Evolutionary conservation across 2,888 invertebrate genomes (phyloP), one percentile per base, ranked within the genome.

Genomic region (Apotomis capreana): DNA sequence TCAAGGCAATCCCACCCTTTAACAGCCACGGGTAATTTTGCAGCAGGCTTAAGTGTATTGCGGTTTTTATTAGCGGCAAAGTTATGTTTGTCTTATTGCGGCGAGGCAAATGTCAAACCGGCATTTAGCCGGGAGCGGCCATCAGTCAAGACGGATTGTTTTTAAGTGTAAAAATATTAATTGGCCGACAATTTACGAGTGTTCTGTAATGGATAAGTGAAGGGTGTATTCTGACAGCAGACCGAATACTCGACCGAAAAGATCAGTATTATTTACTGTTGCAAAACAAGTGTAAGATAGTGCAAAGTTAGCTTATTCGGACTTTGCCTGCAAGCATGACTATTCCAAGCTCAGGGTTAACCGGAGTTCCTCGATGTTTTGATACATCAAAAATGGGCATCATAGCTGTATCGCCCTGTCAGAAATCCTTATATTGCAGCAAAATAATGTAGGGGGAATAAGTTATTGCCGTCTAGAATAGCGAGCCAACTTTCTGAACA

Each of bases 81-180:
- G 26, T 37, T 59, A 70, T 44, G 13, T 64, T 64, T 71, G 70
- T 59, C 52, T 65, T 70, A 54, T 59, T 68, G 57, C 49, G n/a
- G 37, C 13, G 49, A 51, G 58, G 67, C 77, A 75, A 79, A 80
- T 78, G 80, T 78, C 78, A 68, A 74, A 76, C 75, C 61, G 69
- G 74, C 70, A 37, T 70, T 59, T 51, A 57, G 64, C 67, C n/a
- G 51, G 69, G 61, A 58, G 73, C 59, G 55, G 46, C 70, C 78
- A 80, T 85, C 84, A 80, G 75, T 85, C 84, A 81, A 73, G 81
- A 72, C 54, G 72, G 76, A 85, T 84, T 82, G 82, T 86, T 87
- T 86, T 87, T 79, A 82, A 86, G 78, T 78, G 78, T 80, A 84
- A 84, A 81, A 83, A 80, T 83, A 87, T 86, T 89, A 89, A 90